Conservation (phyloP, 2,797 vertebrate genomes). For the Sebastes taczanowskii region DNA sequence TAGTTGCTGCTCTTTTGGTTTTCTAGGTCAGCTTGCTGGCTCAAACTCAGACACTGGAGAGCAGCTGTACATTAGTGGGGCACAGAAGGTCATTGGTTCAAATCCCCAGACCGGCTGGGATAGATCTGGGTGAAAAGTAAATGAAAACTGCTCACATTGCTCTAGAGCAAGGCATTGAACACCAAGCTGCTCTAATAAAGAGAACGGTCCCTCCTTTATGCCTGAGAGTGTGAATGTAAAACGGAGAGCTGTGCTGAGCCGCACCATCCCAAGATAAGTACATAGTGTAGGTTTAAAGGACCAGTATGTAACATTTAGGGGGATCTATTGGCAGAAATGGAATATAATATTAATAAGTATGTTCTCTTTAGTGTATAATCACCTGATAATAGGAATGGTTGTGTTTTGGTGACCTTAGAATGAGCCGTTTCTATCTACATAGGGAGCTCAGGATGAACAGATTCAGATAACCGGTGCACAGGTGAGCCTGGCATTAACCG, state of each 20-base stretch:
- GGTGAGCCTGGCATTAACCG: background rate
- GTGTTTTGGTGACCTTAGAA: no score
- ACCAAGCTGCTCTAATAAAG: background rate
- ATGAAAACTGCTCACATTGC: background rate
- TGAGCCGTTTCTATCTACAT: no score
- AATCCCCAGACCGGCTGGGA: background rate
- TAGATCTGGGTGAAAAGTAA: background rate
- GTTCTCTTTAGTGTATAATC: no score
- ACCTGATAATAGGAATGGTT: no score
- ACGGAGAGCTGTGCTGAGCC: background rate
- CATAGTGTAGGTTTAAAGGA: no score
- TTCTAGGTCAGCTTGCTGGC: conserved; percentile 6
- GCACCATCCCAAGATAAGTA: background rate
- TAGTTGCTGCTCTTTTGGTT: background rate
- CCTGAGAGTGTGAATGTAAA: background rate
- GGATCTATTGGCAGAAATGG: no score
- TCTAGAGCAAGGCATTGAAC: background rate
- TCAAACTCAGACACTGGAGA: background rate
- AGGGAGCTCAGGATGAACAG: background rate
- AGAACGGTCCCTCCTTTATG: background rate
- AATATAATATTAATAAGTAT: no score
- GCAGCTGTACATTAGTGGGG: conserved; percentile 2
- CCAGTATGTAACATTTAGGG: no score
- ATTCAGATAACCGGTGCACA: background rate
- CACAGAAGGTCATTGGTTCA: background rate